Evolutionary conservation across 1,140 invertebrate genomes (phyloP).

Genomic region (Octopus sinensis): DNA sequence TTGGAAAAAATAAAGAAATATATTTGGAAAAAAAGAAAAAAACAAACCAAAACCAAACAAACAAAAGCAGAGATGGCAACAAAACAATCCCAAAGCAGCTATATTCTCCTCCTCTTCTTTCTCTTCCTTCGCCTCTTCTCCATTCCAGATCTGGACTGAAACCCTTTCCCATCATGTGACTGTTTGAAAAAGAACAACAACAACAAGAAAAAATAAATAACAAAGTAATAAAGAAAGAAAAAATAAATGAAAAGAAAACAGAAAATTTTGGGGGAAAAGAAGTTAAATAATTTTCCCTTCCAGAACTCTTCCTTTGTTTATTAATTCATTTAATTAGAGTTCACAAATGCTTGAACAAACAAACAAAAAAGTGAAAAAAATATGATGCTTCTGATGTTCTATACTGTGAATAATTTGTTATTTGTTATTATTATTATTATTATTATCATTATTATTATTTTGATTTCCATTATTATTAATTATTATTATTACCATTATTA

Average conservation of each 20-base stretch:
- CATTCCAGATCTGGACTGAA: conserved; percentile 1
- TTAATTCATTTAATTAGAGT: neutral
- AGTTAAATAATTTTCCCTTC: neutral
- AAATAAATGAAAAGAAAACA: neutral
- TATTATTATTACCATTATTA: neutral
- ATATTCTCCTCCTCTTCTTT: neutral
- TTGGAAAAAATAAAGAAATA: neutral
- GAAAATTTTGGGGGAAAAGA: neutral
- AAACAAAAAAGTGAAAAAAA: no score
- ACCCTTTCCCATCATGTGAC: neutral
- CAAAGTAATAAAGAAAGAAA: no score
- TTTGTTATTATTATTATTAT: neutral
- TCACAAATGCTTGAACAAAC: neutral
- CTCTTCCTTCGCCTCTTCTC: neutral
- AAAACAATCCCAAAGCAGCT: conserved; percentile 6
- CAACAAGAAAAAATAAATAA: no score
- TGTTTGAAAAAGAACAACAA: no score
- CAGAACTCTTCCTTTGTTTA: neutral
- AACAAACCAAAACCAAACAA: neutral
- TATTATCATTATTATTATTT: neutral
- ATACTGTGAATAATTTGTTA: neutral
- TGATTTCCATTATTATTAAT: neutral
- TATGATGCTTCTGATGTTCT: neutral
- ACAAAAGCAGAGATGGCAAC: neutral
- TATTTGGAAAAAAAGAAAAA: neutral